These are phyloP conservation scores for Dascyllus trimaculatus DNA, from an alignment of 2,113 vertebrate genomes.

Conservation along the genomic window DNA sequence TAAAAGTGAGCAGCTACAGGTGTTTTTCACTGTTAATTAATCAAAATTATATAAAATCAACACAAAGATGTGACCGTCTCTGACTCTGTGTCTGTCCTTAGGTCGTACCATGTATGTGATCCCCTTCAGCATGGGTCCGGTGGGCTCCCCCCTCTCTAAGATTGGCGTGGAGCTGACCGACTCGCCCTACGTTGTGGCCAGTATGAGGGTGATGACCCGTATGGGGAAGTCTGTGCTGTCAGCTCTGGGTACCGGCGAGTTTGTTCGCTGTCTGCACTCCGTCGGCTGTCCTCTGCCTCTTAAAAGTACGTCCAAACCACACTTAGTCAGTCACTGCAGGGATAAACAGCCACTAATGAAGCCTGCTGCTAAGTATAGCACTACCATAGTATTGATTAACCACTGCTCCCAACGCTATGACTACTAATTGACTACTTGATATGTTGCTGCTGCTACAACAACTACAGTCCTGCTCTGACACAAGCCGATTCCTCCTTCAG, in stretches of 20 bases:
- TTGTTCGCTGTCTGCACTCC: slow-evolving; percentile 95
- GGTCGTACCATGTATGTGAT: slow-evolving; percentile 97
- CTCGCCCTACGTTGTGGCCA: slow-evolving; percentile 95
- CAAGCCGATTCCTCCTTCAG: slow-evolving; percentile 74
- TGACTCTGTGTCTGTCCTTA: slow-evolving; percentile 59
- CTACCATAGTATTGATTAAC: too few species aligned
- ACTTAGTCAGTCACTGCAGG: background rate
- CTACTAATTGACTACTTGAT: too few species aligned
- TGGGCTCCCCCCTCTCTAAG: slow-evolving; percentile 93
- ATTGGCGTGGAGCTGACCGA: slow-evolving; percentile 94
- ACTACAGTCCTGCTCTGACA: too few species aligned
- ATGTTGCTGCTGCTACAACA: too few species aligned
- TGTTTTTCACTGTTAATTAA: too few species aligned
- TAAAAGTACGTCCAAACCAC: slow-evolving; percentile 85
- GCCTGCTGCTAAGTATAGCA: too few species aligned
- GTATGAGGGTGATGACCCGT: slow-evolving; percentile 97
- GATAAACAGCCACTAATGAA: background rate
- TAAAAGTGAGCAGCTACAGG: too few species aligned
- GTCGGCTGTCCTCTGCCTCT: slow-evolving; percentile 94
- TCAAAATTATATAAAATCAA: too few species aligned
- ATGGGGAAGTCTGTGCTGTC: slow-evolving; percentile 90
- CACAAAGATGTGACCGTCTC: too few species aligned
- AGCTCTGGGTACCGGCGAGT: slow-evolving; percentile 88
- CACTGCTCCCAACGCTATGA: too few species aligned
- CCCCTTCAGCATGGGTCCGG: slow-evolving; percentile 97